Evolutionary conservation across 2,888 invertebrate genomes (phyloP).

Genomic region (Limenitis camilla): DNA sequence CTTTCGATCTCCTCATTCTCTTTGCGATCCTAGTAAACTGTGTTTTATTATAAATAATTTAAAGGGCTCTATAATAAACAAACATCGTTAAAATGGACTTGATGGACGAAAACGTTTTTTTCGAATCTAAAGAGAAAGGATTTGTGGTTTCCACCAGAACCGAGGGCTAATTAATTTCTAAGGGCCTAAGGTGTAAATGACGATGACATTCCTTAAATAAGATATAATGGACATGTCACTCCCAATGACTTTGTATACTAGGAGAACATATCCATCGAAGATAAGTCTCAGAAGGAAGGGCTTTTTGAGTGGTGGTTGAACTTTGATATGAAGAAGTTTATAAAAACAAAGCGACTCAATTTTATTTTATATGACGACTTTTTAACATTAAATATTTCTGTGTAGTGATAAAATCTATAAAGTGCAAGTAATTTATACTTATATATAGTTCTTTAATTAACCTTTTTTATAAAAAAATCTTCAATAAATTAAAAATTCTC

Average conservation of each 20-base stretch:
- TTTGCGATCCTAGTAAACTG: conserved; percentile 64
- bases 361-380: no score
- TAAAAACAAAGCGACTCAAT: no score
- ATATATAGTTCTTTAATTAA: no score
- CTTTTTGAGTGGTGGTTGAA: conserved; percentile 6
- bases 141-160: no score
- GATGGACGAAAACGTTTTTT: no score
- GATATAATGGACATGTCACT: conserved; percentile 76
- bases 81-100: conserved; percentile 5
- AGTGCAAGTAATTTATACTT: no score
- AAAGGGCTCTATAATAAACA: conserved; percentile 54
- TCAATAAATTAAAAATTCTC: no score
- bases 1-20: conserved; percentile 54
- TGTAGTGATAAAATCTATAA: no score
- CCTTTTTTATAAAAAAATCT: no score
- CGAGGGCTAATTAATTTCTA: no score
- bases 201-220: conserved; percentile 54
- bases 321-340: background rate
- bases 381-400: no score
- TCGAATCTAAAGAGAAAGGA: no score
- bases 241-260: conserved; percentile 74
- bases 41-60: conserved; percentile 76
- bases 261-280: conserved; percentile 45
- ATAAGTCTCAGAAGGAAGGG: conserved; percentile 23
- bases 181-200: conserved; percentile 63